Conservation (phyloP, 2,888 invertebrate species). For the Disparrhopalites patrizii region DNA sequence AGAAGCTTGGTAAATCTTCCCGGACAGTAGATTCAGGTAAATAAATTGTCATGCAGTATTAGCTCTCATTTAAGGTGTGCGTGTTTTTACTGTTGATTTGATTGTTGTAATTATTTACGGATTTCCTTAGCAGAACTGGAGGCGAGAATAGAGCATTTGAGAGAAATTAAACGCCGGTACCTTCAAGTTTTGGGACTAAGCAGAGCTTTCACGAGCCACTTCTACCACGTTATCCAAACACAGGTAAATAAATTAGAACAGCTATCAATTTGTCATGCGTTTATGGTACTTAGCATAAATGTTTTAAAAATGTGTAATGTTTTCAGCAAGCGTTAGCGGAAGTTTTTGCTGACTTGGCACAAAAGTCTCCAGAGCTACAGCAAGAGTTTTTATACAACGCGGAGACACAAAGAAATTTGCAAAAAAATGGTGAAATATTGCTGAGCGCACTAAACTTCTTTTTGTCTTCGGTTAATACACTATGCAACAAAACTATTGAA, state of each 20-base stretch:
- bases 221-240: constrained; percentile 79
- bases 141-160: constrained; percentile 82
- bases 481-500: constrained; percentile 97
- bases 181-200: constrained; percentile 80
- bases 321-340: constrained; percentile 80
- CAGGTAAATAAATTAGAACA: constrained; percentile 53
- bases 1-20: constrained; percentile 90
- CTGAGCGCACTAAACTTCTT: constrained; percentile 93
- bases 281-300: too few relatives aligned
- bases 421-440: constrained; percentile 88
- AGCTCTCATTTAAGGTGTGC: background rate
- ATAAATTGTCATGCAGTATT: background rate
- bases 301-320: constrained; percentile 7
- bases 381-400: constrained; percentile 93
- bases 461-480: constrained; percentile 88
- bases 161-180: constrained; percentile 93
- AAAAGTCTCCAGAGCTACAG: constrained; percentile 92
- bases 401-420: constrained; percentile 88
- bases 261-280: background rate
- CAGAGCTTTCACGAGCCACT: constrained; percentile 79
- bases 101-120: constrained; percentile 18
- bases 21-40: constrained; percentile 80
- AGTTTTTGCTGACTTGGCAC: constrained; percentile 89
- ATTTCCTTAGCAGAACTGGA: constrained; percentile 69
- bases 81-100: constrained; percentile 15